These are phyloP conservation scores for Anastrepha ludens DNA, from an alignment of 1,140 invertebrate genomes.

Conservation along the genomic window DNA sequence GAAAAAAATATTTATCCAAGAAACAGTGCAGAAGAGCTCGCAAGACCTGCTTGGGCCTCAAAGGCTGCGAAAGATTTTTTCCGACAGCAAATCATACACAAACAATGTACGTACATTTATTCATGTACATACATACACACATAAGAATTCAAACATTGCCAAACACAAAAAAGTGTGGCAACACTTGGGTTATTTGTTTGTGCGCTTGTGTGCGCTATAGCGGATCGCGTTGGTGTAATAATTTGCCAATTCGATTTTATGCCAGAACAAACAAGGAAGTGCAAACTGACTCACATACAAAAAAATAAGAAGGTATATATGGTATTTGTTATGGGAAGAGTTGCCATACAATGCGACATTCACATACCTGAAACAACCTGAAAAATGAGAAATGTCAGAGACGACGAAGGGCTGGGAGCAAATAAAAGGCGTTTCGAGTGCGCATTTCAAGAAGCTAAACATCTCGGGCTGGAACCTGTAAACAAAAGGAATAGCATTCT, in stretches of 20 bases:
- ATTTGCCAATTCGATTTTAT: constrained; percentile 59
- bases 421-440: too few species aligned
- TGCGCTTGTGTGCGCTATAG: neutral
- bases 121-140: neutral
- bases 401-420: too few species aligned
- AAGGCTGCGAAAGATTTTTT: neutral
- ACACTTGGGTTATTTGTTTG: constrained; percentile 14
- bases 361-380: too few species aligned
- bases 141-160: too few species aligned
- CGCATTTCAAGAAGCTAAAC: too few species aligned
- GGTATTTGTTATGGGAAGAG: neutral
- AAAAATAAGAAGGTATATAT: neutral
- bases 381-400: too few species aligned
- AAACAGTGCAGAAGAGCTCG: constrained; percentile 23
- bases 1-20: neutral
- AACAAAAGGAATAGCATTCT: too few species aligned
- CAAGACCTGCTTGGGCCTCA: neutral
- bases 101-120: neutral
- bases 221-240: constrained; percentile 52
- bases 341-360: neutral
- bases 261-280: constrained; percentile 56
- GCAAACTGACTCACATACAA: neutral
- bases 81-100: neutral
- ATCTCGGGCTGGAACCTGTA: too few species aligned
- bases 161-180: constrained; percentile 19